Evolutionary conservation across 2,113 vertebrate species (phyloP).

Genomic region (Canis aureus): DNA sequence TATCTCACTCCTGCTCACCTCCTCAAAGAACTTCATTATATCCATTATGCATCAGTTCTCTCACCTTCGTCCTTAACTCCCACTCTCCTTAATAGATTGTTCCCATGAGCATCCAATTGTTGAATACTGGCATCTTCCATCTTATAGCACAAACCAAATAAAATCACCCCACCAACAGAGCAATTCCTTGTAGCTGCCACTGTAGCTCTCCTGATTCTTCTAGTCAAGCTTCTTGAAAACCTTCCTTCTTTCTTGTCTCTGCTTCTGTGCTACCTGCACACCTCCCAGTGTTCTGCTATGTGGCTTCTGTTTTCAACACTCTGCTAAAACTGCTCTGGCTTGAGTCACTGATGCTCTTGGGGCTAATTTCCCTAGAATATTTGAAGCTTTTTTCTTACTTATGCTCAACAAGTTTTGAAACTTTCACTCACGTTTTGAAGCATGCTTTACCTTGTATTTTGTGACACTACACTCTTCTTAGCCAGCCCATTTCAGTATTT

Average conservation of each 20-base stretch:
- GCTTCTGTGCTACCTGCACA: not conserved
- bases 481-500: not conserved
- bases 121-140: not conserved
- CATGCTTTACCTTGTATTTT: not conserved
- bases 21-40: not conserved
- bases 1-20: not conserved
- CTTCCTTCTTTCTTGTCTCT: not conserved
- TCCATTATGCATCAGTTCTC: not conserved
- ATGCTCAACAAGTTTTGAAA: not conserved
- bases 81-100: not conserved
- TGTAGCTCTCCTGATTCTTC: not conserved
- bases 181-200: not conserved
- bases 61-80: not conserved
- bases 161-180: not conserved
- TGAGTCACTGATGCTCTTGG: not conserved
- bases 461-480: not conserved
- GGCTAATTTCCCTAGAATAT: not conserved
- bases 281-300: not conserved
- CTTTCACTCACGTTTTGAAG: not conserved
- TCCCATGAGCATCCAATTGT: not conserved
- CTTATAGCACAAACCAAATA: not conserved
- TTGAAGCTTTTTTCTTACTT: not conserved
- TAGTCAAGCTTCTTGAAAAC: not conserved
- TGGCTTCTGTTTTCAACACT: not conserved
- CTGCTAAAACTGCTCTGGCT: not conserved